These are phyloP conservation scores for Tigriopus californicus DNA, from an alignment of 2,888 invertebrate genomes.

Conservation along the genomic window DNA sequence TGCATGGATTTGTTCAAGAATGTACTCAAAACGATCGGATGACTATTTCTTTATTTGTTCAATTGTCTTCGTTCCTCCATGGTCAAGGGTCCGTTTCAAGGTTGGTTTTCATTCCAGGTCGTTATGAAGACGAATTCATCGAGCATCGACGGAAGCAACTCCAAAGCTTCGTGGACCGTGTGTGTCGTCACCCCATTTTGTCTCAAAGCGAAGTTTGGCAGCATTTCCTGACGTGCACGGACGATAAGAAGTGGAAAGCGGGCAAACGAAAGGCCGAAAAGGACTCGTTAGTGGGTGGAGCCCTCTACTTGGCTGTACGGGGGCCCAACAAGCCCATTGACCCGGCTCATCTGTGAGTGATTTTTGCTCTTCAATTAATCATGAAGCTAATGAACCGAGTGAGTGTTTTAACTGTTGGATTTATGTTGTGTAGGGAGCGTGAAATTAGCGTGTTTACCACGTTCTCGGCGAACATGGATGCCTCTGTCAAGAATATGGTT, in stretches of 20 bases:
- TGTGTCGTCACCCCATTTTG: conserved; percentile 86
- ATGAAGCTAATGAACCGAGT: neutral
- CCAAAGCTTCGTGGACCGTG: conserved; percentile 89
- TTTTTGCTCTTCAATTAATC: too few species aligned
- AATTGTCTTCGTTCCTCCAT: neutral
- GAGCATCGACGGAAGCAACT: conserved; percentile 81
- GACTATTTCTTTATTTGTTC: neutral
- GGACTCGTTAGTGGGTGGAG: conserved; percentile 71
- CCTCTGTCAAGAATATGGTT: conserved; percentile 61
- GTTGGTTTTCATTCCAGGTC: conserved; percentile 34
- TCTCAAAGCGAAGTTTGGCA: conserved; percentile 81
- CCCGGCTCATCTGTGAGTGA: conserved; percentile 31
- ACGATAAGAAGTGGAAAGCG: conserved; percentile 91
- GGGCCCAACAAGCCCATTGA: conserved; percentile 58
- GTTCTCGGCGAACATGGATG: conserved; percentile 69
- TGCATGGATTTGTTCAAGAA: too few species aligned
- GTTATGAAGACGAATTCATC: conserved; percentile 92
- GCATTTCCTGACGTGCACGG: conserved; percentile 90
- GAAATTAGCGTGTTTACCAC: conserved; percentile 63
- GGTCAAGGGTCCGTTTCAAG: neutral
- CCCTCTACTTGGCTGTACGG: conserved; percentile 71
- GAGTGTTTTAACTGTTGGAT: conserved; percentile 15
- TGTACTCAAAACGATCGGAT: neutral
- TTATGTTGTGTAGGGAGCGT: conserved; percentile 37
- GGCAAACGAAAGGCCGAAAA: conserved; percentile 89